These are phyloP conservation scores for Siphlonurus alternatus DNA, from an alignment of 2,888 invertebrate genomes.

Conservation along the genomic window DNA sequence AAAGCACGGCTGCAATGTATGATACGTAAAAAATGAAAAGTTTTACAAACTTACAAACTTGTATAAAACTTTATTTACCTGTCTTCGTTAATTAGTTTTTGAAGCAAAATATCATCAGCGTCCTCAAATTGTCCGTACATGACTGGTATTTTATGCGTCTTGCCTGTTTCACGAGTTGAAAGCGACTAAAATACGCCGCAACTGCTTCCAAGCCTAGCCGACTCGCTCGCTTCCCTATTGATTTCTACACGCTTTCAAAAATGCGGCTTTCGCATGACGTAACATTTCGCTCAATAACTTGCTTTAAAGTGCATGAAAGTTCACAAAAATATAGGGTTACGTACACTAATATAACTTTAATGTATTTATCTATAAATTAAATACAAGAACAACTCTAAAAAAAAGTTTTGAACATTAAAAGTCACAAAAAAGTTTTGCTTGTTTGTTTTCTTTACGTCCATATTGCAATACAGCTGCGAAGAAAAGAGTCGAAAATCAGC, in stretches of 20 bases:
- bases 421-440: not conserved
- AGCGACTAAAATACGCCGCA: not conserved
- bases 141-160: not conserved
- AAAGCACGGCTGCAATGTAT: too few species aligned
- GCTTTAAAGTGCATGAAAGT: not conserved
- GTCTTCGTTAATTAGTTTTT: not conserved
- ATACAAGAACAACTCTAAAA: not conserved
- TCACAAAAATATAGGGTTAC: not conserved
- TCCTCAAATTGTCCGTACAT: constrained; percentile 2
- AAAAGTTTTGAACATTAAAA: not conserved
- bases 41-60: too few species aligned
- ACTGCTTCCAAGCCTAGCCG: not conserved
- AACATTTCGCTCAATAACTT: not conserved
- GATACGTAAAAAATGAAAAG: too few species aligned
- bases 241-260: not conserved
- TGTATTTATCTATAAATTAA: not conserved
- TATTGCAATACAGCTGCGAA: not conserved
- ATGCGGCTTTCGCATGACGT: not conserved
- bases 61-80: constrained; percentile 1
- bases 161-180: constrained; percentile 1
- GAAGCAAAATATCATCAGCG: not conserved
- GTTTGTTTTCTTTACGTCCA: not conserved
- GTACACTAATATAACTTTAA: not conserved
- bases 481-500: not conserved
- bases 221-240: not conserved